Evolutionary conservation across 2,113 vertebrate genomes (phyloP), one percentile per base, ranked within the genome.

Genomic region (Ovis canadensis): DNA sequence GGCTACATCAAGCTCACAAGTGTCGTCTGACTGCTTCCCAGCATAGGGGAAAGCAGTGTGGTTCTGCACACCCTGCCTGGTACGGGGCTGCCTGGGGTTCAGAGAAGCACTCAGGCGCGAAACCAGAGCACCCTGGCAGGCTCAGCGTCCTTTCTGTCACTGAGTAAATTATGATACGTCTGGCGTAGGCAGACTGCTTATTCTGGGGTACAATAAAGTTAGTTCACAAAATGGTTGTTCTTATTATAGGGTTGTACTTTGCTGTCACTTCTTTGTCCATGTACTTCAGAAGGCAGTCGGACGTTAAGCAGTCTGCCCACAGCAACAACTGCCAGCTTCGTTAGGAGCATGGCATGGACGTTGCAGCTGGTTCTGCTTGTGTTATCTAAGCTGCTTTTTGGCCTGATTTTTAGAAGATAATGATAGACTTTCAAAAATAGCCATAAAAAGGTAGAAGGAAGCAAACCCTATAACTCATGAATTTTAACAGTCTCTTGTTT

Each of bases 341-440:
- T 94, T 67, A 88, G 33, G n/a, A 82, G 59, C n/a, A 0, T 67
- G 31, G 36, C 19, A 11, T 93, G 27, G 36, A 31, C 43, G 0
- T 87, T 71, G 9, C 43, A 82, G 80, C 74, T 52, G 48, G 84
- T 90, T 91, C 82, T 89, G 80, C 57, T 94, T 55, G 2, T 62
- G 81, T 92, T 78, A 40, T 95, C 27, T 36, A 81, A 15, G 10
- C 55, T 52, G 21, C 33, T 83, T 96, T 82, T 43, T 85, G 43
- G 36, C 54, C 82, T 94, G 27, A 33, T 77, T 94, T 96, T 97
- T 88, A 71, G 81, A 93, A 96, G 48, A 55, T 92, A 29, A 82
- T 77, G 59, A 62, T 82, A 89, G 52, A 64, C 50, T 94, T 96
- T 94, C 23, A 31, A 93, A 96, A 96, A 74, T 29, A 81, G 27